These are phyloP conservation scores for Ceratoteleas bidentatus DNA, from an alignment of 1,140 invertebrate species.

Conservation along the genomic window DNA sequence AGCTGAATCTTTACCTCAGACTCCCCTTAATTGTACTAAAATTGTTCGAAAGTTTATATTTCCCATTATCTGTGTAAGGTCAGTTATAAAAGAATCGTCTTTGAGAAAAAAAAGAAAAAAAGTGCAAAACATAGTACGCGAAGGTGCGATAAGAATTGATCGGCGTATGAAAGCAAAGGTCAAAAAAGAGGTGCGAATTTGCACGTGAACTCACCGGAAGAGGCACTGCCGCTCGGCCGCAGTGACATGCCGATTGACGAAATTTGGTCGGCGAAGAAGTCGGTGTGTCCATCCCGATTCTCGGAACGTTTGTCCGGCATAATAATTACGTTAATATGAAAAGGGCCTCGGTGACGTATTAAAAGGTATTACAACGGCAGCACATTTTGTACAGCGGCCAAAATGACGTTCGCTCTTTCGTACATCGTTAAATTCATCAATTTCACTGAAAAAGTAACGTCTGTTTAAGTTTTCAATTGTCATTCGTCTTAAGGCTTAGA, in stretches of 20 bases:
- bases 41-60: too few species aligned
- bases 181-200: too few species aligned
- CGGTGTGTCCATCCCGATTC: constrained; percentile 76
- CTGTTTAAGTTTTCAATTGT: too few species aligned
- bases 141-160: too few species aligned
- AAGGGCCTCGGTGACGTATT: constrained; percentile 52
- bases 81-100: too few species aligned
- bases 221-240: constrained; percentile 85
- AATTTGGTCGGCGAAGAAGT: constrained; percentile 84
- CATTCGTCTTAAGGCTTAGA: too few species aligned
- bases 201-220: constrained; percentile 84
- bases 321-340: constrained; percentile 71
- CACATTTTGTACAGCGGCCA: constrained; percentile 40
- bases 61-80: too few species aligned
- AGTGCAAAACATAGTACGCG: too few species aligned
- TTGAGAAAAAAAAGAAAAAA: too few species aligned
- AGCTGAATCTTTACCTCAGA: too few species aligned
- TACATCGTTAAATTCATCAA: constrained; percentile 35
- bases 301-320: constrained; percentile 79
- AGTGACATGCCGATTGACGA: constrained; percentile 88
- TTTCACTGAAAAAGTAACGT: constrained; percentile 25
- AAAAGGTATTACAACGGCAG: constrained; percentile 64
- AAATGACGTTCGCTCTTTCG: constrained; percentile 33
- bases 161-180: too few species aligned
- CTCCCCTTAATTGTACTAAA: too few species aligned